Base-by-base conservation (phyloP, 92 coral and sea anemone genomes). In the Virgularia gustaviana region DNA sequence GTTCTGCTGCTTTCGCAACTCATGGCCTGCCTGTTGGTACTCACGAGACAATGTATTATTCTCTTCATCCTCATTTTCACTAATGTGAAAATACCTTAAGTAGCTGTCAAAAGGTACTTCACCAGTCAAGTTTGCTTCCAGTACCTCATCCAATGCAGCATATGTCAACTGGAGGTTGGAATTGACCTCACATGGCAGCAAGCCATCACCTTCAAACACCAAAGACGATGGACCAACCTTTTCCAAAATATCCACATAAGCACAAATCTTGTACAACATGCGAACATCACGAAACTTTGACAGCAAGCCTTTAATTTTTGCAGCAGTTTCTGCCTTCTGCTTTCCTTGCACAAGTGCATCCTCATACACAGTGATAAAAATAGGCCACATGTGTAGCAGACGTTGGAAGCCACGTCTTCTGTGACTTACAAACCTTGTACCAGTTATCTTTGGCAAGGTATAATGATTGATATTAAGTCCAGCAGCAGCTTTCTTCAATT, bases 301-400 rank as follows among this genome's bases (percentile, higher is more conserved):
- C 45, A 39, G 45, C 45, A 39, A 15, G 11, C 60, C 60, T 54
- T 32, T 27, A 54, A 54, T 54, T 32, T 54, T 54, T 54, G 60
- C 60, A 27, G 19, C 27, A 19, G 60, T 54, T 54, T 54, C 60
- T 54, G 60, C 60, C 60, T 54, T 54, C 19, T 25, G 11, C 45
- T 15, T 39, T 39, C 9, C 8, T 7, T 39, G 9, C 15, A 7
- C 8, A 15, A 7, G 15, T 7, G 45, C 15, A 15, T 39, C 15
- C 45, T 39, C 45, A 15, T 39, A 39, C 15, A 15, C 45, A 39
- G 45, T 39, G 15, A 39, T 7, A 39, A 39, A 39, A 39, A 39
- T 15, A 7, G 45, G 45, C 8, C 45, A 39, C 45, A 39, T 39
- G 45, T 39, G 45, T 15, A 39, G 15, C 7, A 39, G 45, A 39